Base-by-base conservation (phyloP, 1,140 invertebrate species). In the Camponotus pennsylvanicus region DNA sequence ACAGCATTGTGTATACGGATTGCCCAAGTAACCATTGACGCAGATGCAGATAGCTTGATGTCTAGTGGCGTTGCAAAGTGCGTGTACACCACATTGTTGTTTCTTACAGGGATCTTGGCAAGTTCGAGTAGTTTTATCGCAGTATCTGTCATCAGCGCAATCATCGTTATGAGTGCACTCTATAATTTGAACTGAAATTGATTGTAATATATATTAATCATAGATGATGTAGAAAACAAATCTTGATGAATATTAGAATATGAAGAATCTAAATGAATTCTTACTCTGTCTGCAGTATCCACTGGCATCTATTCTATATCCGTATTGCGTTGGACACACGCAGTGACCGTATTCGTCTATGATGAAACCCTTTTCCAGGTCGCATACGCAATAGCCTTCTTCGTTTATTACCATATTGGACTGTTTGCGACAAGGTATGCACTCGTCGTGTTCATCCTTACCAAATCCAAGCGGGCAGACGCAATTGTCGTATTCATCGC, bases 31-130 rank as follows among this genome's bases (percentile, higher is more conserved):
- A 27, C 97, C 97, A 32, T 96, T 95, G 42, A 97, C 96, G 93
- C 98, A 98, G 42, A 96, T 96, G 93, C 98, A 99, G 27, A 97
- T 94, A 18, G 97, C 97, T 87, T 96, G 96, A 93, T 99, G 98
- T 86, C 97, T 97, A 4, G 96, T 96, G 0, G 97, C 97, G 88
- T 97, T 97, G 91, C 98, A 99, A 57, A 97, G 96, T 0, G 98
- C 97, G 93, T 98, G 97, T 0, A 96, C 95, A 9, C 97, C 98
- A 91, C 98, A 98, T 0, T 95, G 95, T 89, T 97, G 96, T 13
- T 92, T 95, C 18, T 94, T 90, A 91, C 98, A 99, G 13, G 98
- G 97, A 93, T 98, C 96, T 59, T 97, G 96, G 89, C 98, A 98
- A 9, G 96, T 97, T 87, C 96, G 96, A 15, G 96, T 97, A 40